These are phyloP conservation scores for Caenorhabditis imperialis DNA, from an alignment of 2,888 invertebrate genomes.

Conservation along the genomic window DNA sequence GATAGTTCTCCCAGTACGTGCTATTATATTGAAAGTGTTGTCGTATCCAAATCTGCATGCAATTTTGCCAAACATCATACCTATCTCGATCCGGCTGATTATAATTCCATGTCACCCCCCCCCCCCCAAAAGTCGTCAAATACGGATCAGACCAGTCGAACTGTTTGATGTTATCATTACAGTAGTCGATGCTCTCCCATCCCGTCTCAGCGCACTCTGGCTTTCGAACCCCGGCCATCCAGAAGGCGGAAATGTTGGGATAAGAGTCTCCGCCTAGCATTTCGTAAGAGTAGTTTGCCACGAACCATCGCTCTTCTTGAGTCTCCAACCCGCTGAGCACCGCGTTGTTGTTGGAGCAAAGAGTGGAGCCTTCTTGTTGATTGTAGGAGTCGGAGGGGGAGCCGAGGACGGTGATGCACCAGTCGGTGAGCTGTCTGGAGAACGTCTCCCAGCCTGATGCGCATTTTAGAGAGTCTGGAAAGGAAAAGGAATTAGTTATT, in stretches of 20 bases:
- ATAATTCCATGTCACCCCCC: slow-evolving; percentile 2
- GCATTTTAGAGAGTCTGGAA: background rate
- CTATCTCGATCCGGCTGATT: slow-evolving; percentile 18
- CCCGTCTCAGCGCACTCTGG: slow-evolving; percentile 1
- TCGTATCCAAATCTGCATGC: slow-evolving; percentile 15
- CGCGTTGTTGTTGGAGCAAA: background rate
- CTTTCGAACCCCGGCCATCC: slow-evolving; percentile 16
- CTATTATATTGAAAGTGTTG: background rate
- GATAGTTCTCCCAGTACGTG: background rate
- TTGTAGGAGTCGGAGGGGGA: background rate
- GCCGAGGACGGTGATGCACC: background rate
- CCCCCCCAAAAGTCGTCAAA: slow-evolving; percentile 3
- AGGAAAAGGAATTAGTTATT: too few relatives aligned
- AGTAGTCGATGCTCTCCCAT: background rate
- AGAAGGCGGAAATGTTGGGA: slow-evolving; percentile 2
- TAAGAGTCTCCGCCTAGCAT: slow-evolving; percentile 3
- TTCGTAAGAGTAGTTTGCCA: background rate
- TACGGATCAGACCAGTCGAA: slow-evolving; percentile 14
- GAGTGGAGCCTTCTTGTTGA: background rate
- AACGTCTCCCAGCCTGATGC: background rate
- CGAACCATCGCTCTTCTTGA: slow-evolving; percentile 5
- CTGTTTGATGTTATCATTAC: slow-evolving; percentile 5
- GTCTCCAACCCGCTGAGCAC: slow-evolving; percentile 4
- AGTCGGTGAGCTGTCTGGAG: background rate
- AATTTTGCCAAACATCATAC: slow-evolving; percentile 15